Percentiles rank a stretch among this genome's conserved stretches.
Conservation (phyloP, 2,888 invertebrate species). For the Ramazzottius varieornatus region DNA sequence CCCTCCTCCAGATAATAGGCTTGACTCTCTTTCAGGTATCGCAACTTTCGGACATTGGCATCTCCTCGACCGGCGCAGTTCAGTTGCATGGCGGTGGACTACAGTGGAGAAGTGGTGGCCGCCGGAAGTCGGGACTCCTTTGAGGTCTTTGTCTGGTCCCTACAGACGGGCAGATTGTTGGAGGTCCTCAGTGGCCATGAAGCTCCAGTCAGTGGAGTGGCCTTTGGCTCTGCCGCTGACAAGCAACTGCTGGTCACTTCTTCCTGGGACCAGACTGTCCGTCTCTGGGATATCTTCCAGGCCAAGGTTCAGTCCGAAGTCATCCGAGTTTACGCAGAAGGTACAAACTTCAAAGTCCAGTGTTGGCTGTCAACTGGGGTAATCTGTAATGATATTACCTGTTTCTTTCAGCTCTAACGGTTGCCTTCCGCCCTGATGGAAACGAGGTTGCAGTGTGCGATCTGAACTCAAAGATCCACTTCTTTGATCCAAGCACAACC, state of each 20-base stretch:
- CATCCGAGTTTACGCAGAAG: constrained; percentile 45
- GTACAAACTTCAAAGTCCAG: constrained; percentile 17
- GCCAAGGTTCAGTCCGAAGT: constrained; percentile 57
- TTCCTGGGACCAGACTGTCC: constrained; percentile 79
- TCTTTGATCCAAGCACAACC: constrained; percentile 37
- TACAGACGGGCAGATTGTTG: constrained; percentile 64
- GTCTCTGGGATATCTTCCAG: constrained; percentile 62
- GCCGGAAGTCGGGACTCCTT: constrained; percentile 84
- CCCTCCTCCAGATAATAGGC: too few relatives aligned
- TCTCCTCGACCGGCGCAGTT: constrained; percentile 76
- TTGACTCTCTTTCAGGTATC: constrained; percentile 38
- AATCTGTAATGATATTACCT: constrained; percentile 7
- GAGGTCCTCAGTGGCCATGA: constrained; percentile 74
- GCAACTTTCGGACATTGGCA: constrained; percentile 85
- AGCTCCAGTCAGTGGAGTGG: constrained; percentile 57
- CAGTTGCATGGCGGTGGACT: constrained; percentile 59
- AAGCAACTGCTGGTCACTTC: constrained; percentile 47
- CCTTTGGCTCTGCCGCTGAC: constrained; percentile 46
- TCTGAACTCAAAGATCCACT: constrained; percentile 52
- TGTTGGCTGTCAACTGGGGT: neutral
- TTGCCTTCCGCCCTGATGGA: constrained; percentile 66
- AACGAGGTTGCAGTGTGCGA: constrained; percentile 73
- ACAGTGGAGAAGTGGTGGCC: constrained; percentile 66
- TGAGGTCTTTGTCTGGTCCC: constrained; percentile 81
- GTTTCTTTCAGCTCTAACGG: constrained; percentile 35